Evolutionary conservation across 2,888 invertebrate genomes (phyloP).

Genomic region (Diabrotica balteata): DNA sequence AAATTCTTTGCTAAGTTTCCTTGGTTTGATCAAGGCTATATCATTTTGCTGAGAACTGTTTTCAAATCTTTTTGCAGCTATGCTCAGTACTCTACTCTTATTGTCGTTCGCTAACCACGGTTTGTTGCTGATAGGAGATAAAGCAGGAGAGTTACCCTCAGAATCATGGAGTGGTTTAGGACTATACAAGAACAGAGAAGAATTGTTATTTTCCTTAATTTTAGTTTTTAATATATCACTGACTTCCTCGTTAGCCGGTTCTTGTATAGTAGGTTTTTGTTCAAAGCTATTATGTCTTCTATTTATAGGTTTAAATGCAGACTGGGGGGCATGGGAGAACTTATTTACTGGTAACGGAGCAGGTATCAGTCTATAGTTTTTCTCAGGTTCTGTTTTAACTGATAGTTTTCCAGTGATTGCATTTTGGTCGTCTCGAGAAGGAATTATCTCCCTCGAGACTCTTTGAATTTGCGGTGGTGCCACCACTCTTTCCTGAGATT

Average conservation of each 20-base stretch:
- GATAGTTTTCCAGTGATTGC: constrained; percentile 28
- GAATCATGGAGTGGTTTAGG: constrained; percentile 53
- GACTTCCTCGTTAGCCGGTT: constrained; percentile 34
- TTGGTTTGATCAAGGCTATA: constrained; percentile 42
- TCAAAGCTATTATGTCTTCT: constrained; percentile 51
- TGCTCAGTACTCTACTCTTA: constrained; percentile 62
- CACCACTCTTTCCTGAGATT: constrained; percentile 44
- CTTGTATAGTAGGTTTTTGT: constrained; percentile 22
- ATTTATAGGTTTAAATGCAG: constrained; percentile 73
- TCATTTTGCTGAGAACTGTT: constrained; percentile 43
- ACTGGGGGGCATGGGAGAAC: constrained; percentile 80
- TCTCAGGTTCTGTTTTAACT: constrained; percentile 50
- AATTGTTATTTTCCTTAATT: constrained; percentile 38
- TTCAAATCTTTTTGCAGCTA: constrained; percentile 67
- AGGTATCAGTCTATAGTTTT: constrained; percentile 62
- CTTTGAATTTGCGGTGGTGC: constrained; percentile 11
- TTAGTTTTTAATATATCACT: constrained; percentile 47
- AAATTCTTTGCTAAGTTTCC: constrained; percentile 50
- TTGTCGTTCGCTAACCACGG: constrained; percentile 64
- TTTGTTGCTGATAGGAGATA: constrained; percentile 45
- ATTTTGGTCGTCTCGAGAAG: constrained; percentile 7
- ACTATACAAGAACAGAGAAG: constrained; percentile 55
- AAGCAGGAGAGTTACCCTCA: constrained; percentile 33
- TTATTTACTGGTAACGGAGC: constrained; percentile 72
- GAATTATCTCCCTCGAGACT: constrained; percentile 39